Base-by-base conservation (phyloP, 2,888 invertebrate genomes). In the Seira sanloemensis region DNA sequence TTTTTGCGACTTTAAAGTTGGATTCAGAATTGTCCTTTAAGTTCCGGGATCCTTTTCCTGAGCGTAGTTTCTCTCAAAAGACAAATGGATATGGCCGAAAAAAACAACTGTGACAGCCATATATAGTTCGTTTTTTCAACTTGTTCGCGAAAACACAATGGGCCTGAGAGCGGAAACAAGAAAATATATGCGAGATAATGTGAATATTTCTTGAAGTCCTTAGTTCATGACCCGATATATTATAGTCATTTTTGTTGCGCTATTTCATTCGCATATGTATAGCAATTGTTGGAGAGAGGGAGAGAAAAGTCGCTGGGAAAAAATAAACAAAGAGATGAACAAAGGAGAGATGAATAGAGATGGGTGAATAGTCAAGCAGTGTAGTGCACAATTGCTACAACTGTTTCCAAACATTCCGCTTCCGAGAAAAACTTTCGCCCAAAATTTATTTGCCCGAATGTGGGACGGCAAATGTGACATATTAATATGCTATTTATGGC, bases 161-260 rank as follows among this genome's bases (percentile, higher is more conserved):
- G 50, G n/a, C 50, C 16, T 2, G 37, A 37, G 50, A 50, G 50
- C 50, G 50, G 50, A 50, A 50, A 50, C 50, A 50, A 50, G 50
- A 24, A 79, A 66, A 73, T 73, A 65, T 54, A 73, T 71, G 54
- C 21, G 72, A 79, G 25, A 80, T 68, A 73, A 46, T 37, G 68
- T 68, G 74, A 80, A 80, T 69, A 58, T 75, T 80, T 68, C 75
- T 50, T 26, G 69, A 58, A 81, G 65, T 75, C 74, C 79, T 81
- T 75, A 74, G 69, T 74, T 81, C 81, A 75, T 81, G 81, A 75
- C 81, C 75, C 71, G 81, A 74, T 75, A 81, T 75, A 75, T 81
- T 81, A 81, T 46, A 81, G 75, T 71, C 81, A 68, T 69, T 81
- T 75, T 50, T 12, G 50, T 50, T 50, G 37, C 5, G 37, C 37